Base-by-base conservation (phyloP, 2,888 invertebrate species). In the Lasioglossum malachurum region DNA sequence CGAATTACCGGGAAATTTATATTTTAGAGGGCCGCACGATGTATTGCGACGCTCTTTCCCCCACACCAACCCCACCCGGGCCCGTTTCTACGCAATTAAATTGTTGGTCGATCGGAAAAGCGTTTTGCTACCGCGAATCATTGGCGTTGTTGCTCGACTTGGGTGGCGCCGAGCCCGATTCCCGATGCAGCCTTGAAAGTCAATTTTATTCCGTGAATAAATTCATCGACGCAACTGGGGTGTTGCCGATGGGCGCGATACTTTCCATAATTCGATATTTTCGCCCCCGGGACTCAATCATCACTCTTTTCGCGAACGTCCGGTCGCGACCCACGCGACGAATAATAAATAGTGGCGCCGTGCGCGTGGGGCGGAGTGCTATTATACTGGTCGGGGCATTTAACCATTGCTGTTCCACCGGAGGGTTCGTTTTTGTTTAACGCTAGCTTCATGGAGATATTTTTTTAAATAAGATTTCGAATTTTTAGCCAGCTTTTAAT, bases 1-100 rank as follows among this genome's bases (percentile, higher is more conserved):
- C 77, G 75, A 44, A 75, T 83, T 72, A 60, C 60, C 60, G 16
- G 75, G 46, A 71, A 81, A 82, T 83, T 75, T 83, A 73, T 82
- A 82, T 41, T 31, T 41, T 38, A 44, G 31, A 14, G n/a, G 73
- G 14, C 10, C 23, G 60, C 19, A 4, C 71, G 46, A 71, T 46
- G 27, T 27, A 27, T 27, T 27, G 14, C 60, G 5, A 0, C n/a
- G 23, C 1, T 8, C 8, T 1, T 1, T 2, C 8, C 23, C 2
- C 8, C 8, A 31, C 31, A 31, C 31, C 31, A 31, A 1, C 8
- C 23, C 0, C 53, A 0, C 2, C 53, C 23, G 8, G 7, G 10
- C 10, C 10, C 53, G 53, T 27, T 72, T 82, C 57, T 5, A 44
- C 49, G 80, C 49, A 2, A 69, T 69, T 41, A 53, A 73, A 80